A percentile compares a stretch with the other conserved stretches of the same genome.
Conservation (phyloP, 2,797 vertebrate species). For the Myoxocephalus aenaeus region DNA sequence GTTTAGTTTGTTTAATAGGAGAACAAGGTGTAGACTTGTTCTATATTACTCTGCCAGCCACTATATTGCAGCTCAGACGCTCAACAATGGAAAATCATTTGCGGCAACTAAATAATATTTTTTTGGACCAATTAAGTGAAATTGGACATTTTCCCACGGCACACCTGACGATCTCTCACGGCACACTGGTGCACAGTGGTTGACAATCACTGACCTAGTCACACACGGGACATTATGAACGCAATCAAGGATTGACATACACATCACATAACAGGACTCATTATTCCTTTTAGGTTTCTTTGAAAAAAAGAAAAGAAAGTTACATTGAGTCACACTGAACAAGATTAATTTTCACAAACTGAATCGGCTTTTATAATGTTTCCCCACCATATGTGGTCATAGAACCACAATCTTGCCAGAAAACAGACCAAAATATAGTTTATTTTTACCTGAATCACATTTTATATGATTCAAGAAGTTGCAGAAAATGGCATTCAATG, state of each 20-base stretch:
- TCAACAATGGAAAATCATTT: too few species aligned
- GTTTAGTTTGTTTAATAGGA: too few species aligned
- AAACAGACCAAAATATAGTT: neutral
- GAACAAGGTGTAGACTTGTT: too few species aligned
- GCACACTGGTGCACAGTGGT: too few species aligned
- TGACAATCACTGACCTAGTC: too few species aligned
- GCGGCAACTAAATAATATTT: too few species aligned
- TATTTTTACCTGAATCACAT: neutral
- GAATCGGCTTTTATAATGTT: too few species aligned
- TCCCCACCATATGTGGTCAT: neutral
- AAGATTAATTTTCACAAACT: neutral
- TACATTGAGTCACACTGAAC: neutral
- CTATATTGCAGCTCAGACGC: too few species aligned
- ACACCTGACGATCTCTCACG: too few species aligned
- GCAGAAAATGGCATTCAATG: neutral
- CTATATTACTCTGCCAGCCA: too few species aligned
- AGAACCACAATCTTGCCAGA: neutral
- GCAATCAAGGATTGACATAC: neutral
- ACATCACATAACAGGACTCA: neutral
- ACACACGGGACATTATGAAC: neutral
- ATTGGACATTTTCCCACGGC: too few species aligned
- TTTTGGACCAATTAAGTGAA: too few species aligned
- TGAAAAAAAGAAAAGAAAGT: neutral
- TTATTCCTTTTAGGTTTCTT: neutral
- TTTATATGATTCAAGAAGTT: neutral